Evolutionary conservation across 2,888 invertebrate genomes (phyloP).

Genomic region (Ariolimax columbianus): DNA sequence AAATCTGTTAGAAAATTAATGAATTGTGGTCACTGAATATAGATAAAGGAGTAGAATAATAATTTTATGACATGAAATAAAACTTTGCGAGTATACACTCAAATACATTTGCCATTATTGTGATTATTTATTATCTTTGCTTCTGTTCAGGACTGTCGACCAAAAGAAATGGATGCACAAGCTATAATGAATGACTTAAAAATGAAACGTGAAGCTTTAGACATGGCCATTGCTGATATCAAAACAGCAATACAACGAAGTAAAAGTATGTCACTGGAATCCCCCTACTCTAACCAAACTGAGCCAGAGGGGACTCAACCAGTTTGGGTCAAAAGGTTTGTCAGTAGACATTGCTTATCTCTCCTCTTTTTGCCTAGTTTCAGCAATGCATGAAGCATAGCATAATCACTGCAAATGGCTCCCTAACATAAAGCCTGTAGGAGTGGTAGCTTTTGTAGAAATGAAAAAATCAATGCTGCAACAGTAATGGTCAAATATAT

Average conservation of each 20-base stretch:
- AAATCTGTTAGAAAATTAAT: background rate
- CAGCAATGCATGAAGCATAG: too few species aligned
- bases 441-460: too few species aligned
- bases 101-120: background rate
- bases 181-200: conserved; percentile 73
- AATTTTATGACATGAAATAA: too few species aligned
- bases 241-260: conserved; percentile 88
- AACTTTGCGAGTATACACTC: background rate
- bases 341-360: too few species aligned
- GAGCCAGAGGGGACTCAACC: conserved; percentile 65
- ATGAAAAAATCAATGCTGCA: too few species aligned
- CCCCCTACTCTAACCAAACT: conserved; percentile 59
- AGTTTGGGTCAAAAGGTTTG: conserved; percentile 77
- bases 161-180: conserved; percentile 70
- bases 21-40: background rate
- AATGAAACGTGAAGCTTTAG: conserved; percentile 73
- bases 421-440: too few species aligned
- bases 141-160: conserved; percentile 25
- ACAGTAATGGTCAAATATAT: too few species aligned
- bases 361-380: too few species aligned
- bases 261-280: conserved; percentile 70
- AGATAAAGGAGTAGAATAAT: too few species aligned
- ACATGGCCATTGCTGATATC: conserved; percentile 87
- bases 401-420: too few species aligned
- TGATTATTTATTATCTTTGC: background rate